Conservation (phyloP, 2,113 vertebrate genomes). For the Atherinomorus stipes region DNA sequence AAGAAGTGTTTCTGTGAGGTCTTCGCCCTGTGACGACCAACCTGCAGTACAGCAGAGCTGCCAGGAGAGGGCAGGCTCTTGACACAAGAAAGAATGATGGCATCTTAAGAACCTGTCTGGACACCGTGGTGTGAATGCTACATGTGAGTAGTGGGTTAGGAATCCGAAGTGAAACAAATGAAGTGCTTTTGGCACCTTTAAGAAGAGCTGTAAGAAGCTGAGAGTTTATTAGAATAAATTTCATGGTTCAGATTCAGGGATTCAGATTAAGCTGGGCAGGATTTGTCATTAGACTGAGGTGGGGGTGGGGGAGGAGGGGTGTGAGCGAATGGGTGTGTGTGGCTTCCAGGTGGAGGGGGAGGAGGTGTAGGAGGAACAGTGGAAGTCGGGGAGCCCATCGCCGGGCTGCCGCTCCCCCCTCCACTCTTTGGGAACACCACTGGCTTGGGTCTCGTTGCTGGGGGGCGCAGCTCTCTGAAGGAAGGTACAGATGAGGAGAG, state of each 20-base stretch:
- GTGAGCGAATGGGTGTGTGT: slow-evolving; percentile 69
- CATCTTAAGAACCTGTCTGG: slow-evolving; percentile 15
- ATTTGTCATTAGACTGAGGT: slow-evolving; percentile 93
- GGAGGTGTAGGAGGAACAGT: slow-evolving; percentile 79
- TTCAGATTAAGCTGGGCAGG: slow-evolving; percentile 89
- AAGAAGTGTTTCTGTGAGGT: slow-evolving; percentile 9
- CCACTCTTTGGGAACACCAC: slow-evolving; percentile 91
- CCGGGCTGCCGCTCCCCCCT: slow-evolving; percentile 83
- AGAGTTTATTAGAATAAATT: slow-evolving; percentile 24
- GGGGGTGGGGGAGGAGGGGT: slow-evolving; percentile 80
- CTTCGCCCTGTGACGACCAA: slow-evolving; percentile 1
- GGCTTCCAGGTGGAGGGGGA: slow-evolving; percentile 80
- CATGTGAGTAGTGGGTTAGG: slow-evolving; percentile 56
- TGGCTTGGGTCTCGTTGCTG: slow-evolving; percentile 94
- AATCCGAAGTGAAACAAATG: slow-evolving; percentile 28
- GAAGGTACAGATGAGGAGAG: slow-evolving; percentile 78
- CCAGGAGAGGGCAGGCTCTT: slow-evolving; percentile 42
- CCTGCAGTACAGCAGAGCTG: slow-evolving; percentile 49
- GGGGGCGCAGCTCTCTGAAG: slow-evolving; percentile 87
- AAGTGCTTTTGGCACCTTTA: slow-evolving; percentile 52
- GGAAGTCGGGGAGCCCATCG: slow-evolving; percentile 87
- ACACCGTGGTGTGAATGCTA: slow-evolving; percentile 61
- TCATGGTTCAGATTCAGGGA: slow-evolving; percentile 12
- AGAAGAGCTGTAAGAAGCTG: slow-evolving; percentile 38
- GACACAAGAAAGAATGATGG: slow-evolving; percentile 31